Conservation (phyloP, 2,797 vertebrate species). For the Chaunax sp. region DNA sequence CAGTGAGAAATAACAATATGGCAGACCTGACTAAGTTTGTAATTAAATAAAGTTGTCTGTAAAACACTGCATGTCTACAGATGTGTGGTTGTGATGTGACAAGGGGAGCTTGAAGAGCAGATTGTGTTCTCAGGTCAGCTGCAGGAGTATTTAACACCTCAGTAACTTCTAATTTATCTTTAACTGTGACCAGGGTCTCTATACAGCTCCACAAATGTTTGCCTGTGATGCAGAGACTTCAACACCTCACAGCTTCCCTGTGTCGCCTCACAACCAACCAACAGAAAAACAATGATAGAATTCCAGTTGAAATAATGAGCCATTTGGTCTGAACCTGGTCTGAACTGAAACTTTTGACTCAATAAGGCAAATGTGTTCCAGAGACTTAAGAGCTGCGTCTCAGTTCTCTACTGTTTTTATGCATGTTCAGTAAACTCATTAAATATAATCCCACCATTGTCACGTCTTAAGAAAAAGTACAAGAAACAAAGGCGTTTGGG, state of each 20-base stretch:
- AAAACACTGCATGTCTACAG: background rate
- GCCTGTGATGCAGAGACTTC: background rate
- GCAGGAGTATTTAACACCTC: too few species aligned
- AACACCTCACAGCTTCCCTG: background rate
- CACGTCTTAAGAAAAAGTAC: background rate
- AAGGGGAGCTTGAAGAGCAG: background rate
- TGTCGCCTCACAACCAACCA: background rate
- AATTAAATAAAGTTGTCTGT: too few species aligned
- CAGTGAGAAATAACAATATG: background rate
- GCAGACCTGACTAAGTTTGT: background rate
- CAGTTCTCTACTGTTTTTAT: background rate
- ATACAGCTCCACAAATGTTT: background rate
- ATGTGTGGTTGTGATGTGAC: constrained; percentile 14
- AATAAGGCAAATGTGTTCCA: constrained; percentile 60
- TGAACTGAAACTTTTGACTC: constrained; percentile 16
- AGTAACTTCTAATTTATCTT: too few species aligned
- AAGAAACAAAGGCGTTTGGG: background rate
- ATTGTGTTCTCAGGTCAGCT: too few species aligned
- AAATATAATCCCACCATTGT: background rate
- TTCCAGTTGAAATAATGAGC: too few species aligned
- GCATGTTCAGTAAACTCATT: background rate
- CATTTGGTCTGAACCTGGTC: background rate
- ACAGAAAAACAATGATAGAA: background rate
- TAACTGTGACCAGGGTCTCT: background rate
- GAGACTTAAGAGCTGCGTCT: constrained; percentile 9